These are phyloP conservation scores for Rhinolophus sinicus DNA, from an alignment of 2,113 vertebrate species.

Conservation along the genomic window DNA sequence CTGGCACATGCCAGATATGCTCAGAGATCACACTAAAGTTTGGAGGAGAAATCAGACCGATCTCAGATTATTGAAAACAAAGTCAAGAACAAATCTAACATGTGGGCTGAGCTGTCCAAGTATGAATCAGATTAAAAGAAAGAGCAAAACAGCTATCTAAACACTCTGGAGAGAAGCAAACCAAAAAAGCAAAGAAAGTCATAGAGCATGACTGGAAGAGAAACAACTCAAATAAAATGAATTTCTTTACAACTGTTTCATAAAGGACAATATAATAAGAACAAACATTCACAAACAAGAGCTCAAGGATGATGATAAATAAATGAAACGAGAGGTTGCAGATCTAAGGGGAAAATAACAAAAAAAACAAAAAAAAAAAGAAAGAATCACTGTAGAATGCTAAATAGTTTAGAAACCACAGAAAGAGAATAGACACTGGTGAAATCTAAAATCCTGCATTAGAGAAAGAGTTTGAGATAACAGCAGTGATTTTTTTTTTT, in stretches of 20 bases:
- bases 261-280: background rate
- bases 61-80: background rate
- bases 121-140: background rate
- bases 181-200: background rate
- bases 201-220: background rate
- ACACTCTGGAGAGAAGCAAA: background rate
- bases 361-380: too few relatives aligned
- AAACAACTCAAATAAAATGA: background rate
- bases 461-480: background rate
- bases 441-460: background rate
- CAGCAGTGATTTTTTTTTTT: background rate
- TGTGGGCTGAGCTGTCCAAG: background rate
- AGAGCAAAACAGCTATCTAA: background rate
- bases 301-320: background rate
- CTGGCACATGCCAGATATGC: background rate
- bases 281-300: background rate
- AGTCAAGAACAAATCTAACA: background rate
- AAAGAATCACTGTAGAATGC: background rate
- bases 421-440: background rate
- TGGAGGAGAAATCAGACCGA: background rate
- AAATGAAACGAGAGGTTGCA: background rate
- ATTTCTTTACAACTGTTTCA: background rate
- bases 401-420: background rate
- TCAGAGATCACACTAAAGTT: rapidly evolving
- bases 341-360: background rate